These are phyloP conservation scores for Stomatorhinus ivindoensis DNA, from an alignment of 2,113 vertebrate genomes.

Conservation along the genomic window DNA sequence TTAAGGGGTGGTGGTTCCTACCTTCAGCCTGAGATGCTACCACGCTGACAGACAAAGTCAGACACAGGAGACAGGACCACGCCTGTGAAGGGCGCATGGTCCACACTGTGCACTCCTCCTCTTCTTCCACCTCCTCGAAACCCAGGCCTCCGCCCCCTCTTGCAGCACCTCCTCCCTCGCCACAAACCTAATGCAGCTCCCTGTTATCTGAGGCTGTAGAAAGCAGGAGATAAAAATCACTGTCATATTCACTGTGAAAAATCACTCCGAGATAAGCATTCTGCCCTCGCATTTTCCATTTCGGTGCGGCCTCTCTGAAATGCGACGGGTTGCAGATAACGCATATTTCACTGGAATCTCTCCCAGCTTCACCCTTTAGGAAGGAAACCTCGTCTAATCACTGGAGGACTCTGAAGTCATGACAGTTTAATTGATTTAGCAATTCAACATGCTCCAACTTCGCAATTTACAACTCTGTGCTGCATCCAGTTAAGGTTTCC, in stretches of 20 bases:
- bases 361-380: neutral
- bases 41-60: slow-evolving; percentile 45
- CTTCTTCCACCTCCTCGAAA: slow-evolving; percentile 28
- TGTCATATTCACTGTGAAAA: neutral
- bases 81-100: slow-evolving; percentile 49
- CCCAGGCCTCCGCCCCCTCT: slow-evolving; percentile 19
- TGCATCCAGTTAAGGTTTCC: neutral
- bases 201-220: slow-evolving; percentile 45
- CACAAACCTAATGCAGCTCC: slow-evolving; percentile 38
- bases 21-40: slow-evolving; percentile 57
- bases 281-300: neutral
- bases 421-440: slow-evolving; percentile 14
- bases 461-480: neutral
- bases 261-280: slow-evolving; percentile 2
- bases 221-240: slow-evolving; percentile 25
- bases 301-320: neutral
- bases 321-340: slow-evolving; percentile 9
- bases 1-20: slow-evolving; percentile 19
- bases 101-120: slow-evolving; percentile 18
- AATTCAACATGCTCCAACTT: neutral
- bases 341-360: neutral
- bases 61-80: slow-evolving; percentile 52
- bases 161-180: slow-evolving; percentile 37
- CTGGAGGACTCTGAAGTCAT: neutral
- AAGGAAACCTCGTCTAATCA: slow-evolving; percentile 13